Base-by-base conservation (phyloP, 53 echinoderm and acorn worm genomes). In the Arbacia lixula region DNA sequence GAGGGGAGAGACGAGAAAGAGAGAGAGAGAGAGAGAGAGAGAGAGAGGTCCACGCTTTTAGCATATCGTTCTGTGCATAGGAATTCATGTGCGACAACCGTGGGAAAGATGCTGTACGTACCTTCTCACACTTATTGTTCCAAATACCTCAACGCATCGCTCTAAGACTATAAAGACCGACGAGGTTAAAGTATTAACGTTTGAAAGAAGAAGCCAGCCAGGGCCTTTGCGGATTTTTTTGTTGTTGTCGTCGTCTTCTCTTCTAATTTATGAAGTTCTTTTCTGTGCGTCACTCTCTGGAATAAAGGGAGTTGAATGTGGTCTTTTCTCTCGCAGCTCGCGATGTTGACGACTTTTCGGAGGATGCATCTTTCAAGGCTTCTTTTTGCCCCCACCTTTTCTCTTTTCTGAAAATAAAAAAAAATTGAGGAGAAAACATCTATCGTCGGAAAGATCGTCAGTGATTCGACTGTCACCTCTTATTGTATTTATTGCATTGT, bases 121-220 rank as follows among this genome's bases (percentile, higher is more conserved):
- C 21, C 61, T 79, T 79, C 79, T 79, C 79, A 79, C 79, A 79
- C 40, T 40, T 41, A 60, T 79, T 79, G 61, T 60, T 60, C 12
- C 25, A 39, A 60, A 79, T 79, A 79, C 79, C 79, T 60, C 40
- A 41, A 61, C 79, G 79, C 79, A 79, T 79, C 60, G 79, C 38
- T 40, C 61, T 79, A 79, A 79, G 79, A 79, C 79, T 79, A 79
- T 79, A 79, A 79, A 79, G 38, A 60, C 60, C 25, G 61, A 60
- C 79, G 79, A 79, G 79, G 79, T 60, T 79, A 79, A 60, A 41
- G 79, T 60, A 79, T 79, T 79, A 79, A 79, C 60, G 36, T 79
- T 41, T 39, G 43, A 60, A 60, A 60, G 79, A 79, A 39, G 75
- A 39, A 53, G 55, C 36, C 30, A 75, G 75, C n/a, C 26, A 58